phyloP scores from a whole-genome alignment of 1,140 invertebrate species.

The Asobara japonica region DNA sequence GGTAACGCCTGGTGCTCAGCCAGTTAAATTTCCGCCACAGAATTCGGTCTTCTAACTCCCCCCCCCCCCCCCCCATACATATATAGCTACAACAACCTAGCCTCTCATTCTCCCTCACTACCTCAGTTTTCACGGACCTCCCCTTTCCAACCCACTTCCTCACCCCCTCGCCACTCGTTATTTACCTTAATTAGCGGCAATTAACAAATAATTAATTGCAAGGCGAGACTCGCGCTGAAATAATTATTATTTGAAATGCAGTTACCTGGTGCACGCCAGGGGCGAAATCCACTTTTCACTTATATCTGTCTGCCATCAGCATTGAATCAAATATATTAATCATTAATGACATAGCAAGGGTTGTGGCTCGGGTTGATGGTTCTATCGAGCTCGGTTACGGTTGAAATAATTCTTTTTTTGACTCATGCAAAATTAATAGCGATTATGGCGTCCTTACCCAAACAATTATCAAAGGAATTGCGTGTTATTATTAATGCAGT shows the following conservation, averaged over 20 bases:
- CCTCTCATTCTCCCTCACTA: constrained; percentile 27
- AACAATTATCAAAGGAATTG: constrained; percentile 41
- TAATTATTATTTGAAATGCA: constrained; percentile 43
- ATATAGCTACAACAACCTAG: constrained; percentile 14
- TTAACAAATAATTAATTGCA: constrained; percentile 57
- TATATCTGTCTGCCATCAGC: neutral
- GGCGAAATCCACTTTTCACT: neutral
- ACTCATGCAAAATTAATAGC: neutral
- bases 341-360: neutral
- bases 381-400: neutral
- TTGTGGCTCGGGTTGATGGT: neutral
- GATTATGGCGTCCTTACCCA: constrained; percentile 3
- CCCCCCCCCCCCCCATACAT: constrained; percentile 26
- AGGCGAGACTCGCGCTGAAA: constrained; percentile 25
- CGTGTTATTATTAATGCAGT: constrained; percentile 38
- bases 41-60: constrained; percentile 43
- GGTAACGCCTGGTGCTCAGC: constrained; percentile 56
- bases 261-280: neutral
- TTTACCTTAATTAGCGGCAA: constrained; percentile 58
- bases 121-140: constrained; percentile 43
- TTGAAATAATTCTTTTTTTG: neutral
- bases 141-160: constrained; percentile 27
- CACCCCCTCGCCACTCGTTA: constrained; percentile 45
- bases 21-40: constrained; percentile 56
- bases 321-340: neutral